These are phyloP conservation scores for Lasioglossum oenotherae DNA, from an alignment of 2,888 invertebrate species.

Conservation along the genomic window DNA sequence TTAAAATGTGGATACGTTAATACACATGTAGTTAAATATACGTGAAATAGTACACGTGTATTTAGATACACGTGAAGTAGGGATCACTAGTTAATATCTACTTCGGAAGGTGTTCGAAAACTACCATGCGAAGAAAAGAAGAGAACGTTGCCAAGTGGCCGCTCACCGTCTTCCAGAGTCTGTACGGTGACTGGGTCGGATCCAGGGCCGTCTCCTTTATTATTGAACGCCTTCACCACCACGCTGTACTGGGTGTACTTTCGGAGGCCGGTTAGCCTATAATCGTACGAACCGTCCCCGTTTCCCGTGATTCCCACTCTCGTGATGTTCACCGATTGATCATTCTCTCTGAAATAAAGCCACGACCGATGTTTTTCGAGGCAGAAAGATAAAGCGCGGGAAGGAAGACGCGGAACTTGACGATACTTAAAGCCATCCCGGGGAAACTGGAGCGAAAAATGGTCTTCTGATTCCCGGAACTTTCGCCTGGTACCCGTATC, in stretches of 20 bases:
- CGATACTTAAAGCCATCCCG: constrained; percentile 47
- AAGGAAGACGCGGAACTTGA: constrained; percentile 35
- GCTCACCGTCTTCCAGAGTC: constrained; percentile 93
- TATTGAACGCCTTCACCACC: constrained; percentile 94
- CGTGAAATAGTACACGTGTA: too few relatives aligned
- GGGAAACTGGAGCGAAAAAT: constrained; percentile 59
- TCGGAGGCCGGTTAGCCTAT: constrained; percentile 89
- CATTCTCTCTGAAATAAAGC: constrained; percentile 74
- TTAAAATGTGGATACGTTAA: too few relatives aligned
- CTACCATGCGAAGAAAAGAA: neutral
- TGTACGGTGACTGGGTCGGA: constrained; percentile 92
- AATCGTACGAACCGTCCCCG: constrained; percentile 84
- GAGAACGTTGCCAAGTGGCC: neutral
- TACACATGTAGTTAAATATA: too few relatives aligned
- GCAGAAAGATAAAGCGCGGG: constrained; percentile 63
- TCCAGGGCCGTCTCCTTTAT: constrained; percentile 93
- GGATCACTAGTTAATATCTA: neutral
- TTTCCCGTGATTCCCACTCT: constrained; percentile 83
- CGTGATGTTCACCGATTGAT: constrained; percentile 79
- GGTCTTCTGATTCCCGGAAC: constrained; percentile 41
- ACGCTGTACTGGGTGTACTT: constrained; percentile 93
- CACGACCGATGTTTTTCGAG: constrained; percentile 43
- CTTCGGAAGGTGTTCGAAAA: neutral
- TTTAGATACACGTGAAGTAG: too few relatives aligned
- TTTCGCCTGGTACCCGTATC: constrained; percentile 20